Evolutionary conservation across 2,888 invertebrate genomes (phyloP).

Genomic region (Cosmopolites sordidus): DNA sequence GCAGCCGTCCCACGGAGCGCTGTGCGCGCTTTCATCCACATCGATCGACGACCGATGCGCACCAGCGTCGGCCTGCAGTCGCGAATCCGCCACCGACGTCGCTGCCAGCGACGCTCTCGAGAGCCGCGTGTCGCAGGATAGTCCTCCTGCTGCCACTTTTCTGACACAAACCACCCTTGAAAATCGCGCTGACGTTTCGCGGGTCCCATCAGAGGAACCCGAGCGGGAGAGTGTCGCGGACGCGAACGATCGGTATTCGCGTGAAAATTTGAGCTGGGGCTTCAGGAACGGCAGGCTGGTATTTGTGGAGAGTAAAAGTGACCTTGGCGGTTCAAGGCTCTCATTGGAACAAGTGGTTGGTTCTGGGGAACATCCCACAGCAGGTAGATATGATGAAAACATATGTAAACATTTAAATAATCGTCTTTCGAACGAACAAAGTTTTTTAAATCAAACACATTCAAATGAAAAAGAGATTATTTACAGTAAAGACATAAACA

Average conservation of each 20-base stretch:
- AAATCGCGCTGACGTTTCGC: slow-evolving; percentile 3
- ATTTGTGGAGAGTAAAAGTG: slow-evolving; percentile 19
- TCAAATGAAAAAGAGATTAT: not conserved
- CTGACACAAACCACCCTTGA: slow-evolving; percentile 12
- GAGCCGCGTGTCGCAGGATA: slow-evolving; percentile 17
- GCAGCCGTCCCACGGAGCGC: slow-evolving; percentile 18
- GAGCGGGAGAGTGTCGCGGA: not conserved
- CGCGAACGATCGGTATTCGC: slow-evolving; percentile 5
- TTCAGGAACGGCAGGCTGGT: slow-evolving; percentile 25
- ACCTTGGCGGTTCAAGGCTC: slow-evolving; percentile 13
- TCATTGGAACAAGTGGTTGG: slow-evolving; percentile 21
- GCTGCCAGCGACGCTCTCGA: slow-evolving; percentile 19
- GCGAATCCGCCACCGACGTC: slow-evolving; percentile 23
- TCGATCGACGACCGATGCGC: slow-evolving; percentile 23
- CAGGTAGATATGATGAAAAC: not conserved
- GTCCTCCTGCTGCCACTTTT: slow-evolving; percentile 14
- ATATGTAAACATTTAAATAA: not conserved
- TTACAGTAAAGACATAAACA: slow-evolving; percentile 37
- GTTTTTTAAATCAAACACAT: not conserved
- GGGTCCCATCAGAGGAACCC: not conserved
- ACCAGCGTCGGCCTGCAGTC: slow-evolving; percentile 22
- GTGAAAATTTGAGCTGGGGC: slow-evolving; percentile 18
- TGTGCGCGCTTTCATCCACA: slow-evolving; percentile 21
- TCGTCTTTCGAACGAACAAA: not conserved
- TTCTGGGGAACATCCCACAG: not conserved